A percentile compares a stretch with the other conserved stretches of the same genome.
These are phyloP conservation scores for Hirtodrosophila confusa DNA, from an alignment of 2,888 invertebrate genomes.

Conservation along the genomic window DNA sequence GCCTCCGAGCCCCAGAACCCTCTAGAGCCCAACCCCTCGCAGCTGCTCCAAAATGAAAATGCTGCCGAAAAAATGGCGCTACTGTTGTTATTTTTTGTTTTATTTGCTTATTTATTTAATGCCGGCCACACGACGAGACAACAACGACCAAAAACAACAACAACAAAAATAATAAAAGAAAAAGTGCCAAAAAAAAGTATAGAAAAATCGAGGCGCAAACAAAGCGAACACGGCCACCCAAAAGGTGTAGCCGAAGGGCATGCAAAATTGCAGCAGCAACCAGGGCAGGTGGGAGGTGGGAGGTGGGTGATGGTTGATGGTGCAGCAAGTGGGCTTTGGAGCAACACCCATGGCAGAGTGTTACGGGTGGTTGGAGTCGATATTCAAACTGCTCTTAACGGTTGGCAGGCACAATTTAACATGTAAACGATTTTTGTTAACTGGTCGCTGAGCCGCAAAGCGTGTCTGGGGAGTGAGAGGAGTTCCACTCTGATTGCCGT, in stretches of 20 bases:
- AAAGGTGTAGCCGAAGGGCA: conserved; percentile 80
- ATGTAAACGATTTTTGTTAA: conserved; percentile 80
- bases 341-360: conserved; percentile 21
- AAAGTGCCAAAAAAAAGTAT: conserved; percentile 45
- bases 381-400: conserved; percentile 53
- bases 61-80: conserved; percentile 51
- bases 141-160: conserved; percentile 37
- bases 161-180: conserved; percentile 26
- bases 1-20: conserved; percentile 1
- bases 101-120: conserved; percentile 77
- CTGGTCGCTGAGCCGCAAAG: conserved; percentile 32
- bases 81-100: conserved; percentile 44
- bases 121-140: conserved; percentile 65
- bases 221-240: conserved; percentile 62
- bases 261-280: conserved; percentile 71
- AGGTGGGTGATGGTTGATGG: background rate
- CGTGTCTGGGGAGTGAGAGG: background rate
- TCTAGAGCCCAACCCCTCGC: background rate
- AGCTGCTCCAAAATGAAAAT: conserved; percentile 33
- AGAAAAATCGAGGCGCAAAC: conserved; percentile 63
- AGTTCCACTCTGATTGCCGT: conserved; percentile 73
- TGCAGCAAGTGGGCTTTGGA: background rate
- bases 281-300: conserved; percentile 5
- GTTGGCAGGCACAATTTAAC: conserved; percentile 76
- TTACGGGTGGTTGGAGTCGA: conserved; percentile 55